Evolutionary conservation across 2,888 invertebrate species (phyloP).

Genomic region (Rugalucina vietnamica): DNA sequence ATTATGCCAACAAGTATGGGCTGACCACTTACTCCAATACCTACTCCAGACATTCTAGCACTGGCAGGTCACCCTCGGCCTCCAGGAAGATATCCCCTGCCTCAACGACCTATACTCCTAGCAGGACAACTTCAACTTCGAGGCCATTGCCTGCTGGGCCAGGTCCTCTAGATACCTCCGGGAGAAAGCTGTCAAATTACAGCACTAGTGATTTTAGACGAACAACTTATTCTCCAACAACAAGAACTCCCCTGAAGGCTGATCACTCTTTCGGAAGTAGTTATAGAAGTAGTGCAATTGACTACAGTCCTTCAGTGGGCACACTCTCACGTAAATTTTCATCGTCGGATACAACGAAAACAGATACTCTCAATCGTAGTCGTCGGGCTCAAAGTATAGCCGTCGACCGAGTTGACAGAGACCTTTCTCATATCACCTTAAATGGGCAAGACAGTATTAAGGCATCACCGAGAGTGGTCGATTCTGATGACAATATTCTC

Average conservation of each 20-base stretch:
- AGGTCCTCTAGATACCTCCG: constrained; percentile 72
- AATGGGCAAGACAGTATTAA: constrained; percentile 55
- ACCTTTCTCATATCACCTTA: constrained; percentile 45
- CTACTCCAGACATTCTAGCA: neutral
- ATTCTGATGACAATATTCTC: constrained; percentile 50
- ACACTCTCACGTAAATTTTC: constrained; percentile 46
- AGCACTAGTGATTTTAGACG: constrained; percentile 38
- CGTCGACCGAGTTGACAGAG: constrained; percentile 40
- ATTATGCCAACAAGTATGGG: constrained; percentile 21
- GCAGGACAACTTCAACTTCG: constrained; percentile 39
- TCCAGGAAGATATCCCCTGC: constrained; percentile 31
- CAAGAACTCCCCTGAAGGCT: constrained; percentile 67
- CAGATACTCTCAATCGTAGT: constrained; percentile 30
- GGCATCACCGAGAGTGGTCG: constrained; percentile 46
- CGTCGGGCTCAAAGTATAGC: constrained; percentile 66
- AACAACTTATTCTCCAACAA: constrained; percentile 38
- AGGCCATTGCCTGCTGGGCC: constrained; percentile 72
- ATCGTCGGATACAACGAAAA: constrained; percentile 44
- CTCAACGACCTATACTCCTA: neutral
- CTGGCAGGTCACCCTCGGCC: constrained; percentile 43
- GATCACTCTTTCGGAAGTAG: constrained; percentile 60
- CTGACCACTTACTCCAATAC: constrained; percentile 46
- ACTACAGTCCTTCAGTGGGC: constrained; percentile 48
- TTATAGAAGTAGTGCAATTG: constrained; percentile 29
- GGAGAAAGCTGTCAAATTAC: constrained; percentile 62